Percentiles rank a stretch among this genome's conserved stretches.
Conservation (phyloP, 2,888 invertebrate species). For the Oxyscelio sp. region DNA sequence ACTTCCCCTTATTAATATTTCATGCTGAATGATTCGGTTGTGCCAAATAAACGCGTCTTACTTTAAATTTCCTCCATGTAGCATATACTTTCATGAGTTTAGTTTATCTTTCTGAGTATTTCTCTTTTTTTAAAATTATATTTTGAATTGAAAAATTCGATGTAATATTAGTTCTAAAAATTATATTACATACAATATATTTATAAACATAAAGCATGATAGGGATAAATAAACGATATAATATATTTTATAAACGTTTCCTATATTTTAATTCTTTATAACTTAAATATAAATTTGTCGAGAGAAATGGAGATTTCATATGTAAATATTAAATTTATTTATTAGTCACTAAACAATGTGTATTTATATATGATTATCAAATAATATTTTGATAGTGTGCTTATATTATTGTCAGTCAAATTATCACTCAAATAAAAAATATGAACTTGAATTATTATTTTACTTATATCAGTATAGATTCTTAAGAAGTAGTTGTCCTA, state of each 20-base stretch:
- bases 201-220: no score
- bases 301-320: constrained; percentile 60
- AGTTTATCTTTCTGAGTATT: no score
- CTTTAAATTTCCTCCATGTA: no score
- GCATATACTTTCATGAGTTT: no score
- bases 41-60: no score
- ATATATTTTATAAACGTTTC: constrained; percentile 45
- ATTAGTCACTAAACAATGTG: constrained; percentile 53
- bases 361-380: constrained; percentile 66
- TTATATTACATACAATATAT: no score
- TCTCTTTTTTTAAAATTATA: no score
- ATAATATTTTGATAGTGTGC: constrained; percentile 66
- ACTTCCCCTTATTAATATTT: no score
- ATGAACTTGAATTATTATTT: constrained; percentile 56
- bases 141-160: no score
- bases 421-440: constrained; percentile 63
- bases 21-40: no score
- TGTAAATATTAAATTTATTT: constrained; percentile 57
- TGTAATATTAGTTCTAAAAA: no score
- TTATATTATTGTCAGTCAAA: constrained; percentile 71
- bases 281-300: constrained; percentile 68
- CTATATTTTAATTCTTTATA: constrained; percentile 60
- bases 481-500: constrained; percentile 61
- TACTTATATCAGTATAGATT: constrained; percentile 43
- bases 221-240: constrained; percentile 31